Evolutionary conservation across 2,113 vertebrate genomes (phyloP).

Genomic region (Zeus faber): DNA sequence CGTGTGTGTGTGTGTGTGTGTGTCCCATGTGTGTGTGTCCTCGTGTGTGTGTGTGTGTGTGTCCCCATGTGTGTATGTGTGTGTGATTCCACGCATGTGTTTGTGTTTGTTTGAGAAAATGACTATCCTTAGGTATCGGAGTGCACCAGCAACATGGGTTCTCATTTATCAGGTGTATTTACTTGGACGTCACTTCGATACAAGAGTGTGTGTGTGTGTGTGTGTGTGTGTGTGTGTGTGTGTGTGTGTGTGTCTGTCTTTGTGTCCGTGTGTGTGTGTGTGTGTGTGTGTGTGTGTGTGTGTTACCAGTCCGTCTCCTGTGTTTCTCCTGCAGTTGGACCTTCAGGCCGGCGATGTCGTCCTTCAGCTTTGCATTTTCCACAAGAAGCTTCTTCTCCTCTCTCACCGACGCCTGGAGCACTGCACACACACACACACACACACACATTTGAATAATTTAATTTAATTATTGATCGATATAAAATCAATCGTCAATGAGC

Average conservation of each 20-base stretch:
- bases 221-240: slow-evolving; percentile 23
- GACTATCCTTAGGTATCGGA: neutral
- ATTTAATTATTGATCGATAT: neutral
- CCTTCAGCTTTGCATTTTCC: slow-evolving; percentile 94
- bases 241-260: slow-evolving; percentile 34
- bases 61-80: slow-evolving; percentile 32
- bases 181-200: no score
- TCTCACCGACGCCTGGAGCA: slow-evolving; percentile 87
- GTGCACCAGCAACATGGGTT: no score
- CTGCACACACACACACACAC: slow-evolving; percentile 58
- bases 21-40: slow-evolving; percentile 27
- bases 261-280: slow-evolving; percentile 7
- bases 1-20: slow-evolving; percentile 10
- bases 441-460: slow-evolving; percentile 2
- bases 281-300: slow-evolving; percentile 20
- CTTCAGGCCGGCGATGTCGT: slow-evolving; percentile 89
- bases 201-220: neutral
- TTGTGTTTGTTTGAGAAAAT: slow-evolving; percentile 45
- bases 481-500: neutral
- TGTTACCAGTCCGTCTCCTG: slow-evolving; percentile 79
- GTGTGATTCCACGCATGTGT: slow-evolving; percentile 11
- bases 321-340: slow-evolving; percentile 85
- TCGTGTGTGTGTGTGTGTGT: slow-evolving; percentile 7
- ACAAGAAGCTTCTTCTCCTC: slow-evolving; percentile 96
- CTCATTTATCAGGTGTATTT: no score